These are phyloP conservation scores for Strix uralensis DNA, from an alignment of 2,113 vertebrate species.

Conservation along the genomic window DNA sequence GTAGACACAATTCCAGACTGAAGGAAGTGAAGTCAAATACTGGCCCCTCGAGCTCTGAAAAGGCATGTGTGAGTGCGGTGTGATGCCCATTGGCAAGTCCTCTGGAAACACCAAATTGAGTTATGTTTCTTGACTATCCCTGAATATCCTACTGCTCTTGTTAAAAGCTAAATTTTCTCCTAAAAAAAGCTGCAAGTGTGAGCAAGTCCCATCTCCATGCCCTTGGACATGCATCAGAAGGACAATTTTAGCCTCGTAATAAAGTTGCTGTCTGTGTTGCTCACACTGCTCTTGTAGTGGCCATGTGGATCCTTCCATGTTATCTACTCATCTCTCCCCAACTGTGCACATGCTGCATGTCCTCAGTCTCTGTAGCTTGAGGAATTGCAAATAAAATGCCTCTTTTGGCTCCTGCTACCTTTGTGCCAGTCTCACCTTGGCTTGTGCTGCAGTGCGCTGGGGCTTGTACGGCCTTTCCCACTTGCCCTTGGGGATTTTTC, in stretches of 20 bases:
- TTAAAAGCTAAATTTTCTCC: not conserved
- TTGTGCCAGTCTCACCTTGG: not conserved
- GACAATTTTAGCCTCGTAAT: not conserved
- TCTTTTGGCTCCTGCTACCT: not conserved
- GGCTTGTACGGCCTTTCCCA: not conserved
- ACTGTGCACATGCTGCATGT: not conserved
- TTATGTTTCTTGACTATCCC: not conserved
- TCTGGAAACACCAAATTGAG: not conserved
- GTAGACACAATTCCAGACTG: not conserved
- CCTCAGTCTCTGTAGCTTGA: not conserved
- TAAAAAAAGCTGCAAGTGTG: not conserved
- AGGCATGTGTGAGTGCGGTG: not conserved
- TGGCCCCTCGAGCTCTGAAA: not conserved
- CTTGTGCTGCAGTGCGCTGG: accelerated
- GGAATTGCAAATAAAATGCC: not conserved
- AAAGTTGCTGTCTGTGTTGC: not conserved
- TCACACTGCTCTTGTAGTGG: not conserved
- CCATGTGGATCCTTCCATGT: not conserved
- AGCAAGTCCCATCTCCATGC: not conserved
- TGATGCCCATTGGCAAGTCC: not conserved
- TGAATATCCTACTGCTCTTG: not conserved
- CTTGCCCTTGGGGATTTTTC: not conserved
- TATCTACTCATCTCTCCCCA: not conserved
- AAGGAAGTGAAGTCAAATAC: not conserved
- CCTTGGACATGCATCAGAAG: not conserved